Evolutionary conservation across 2,113 vertebrate genomes (phyloP), one percentile per base, ranked within the genome.

Genomic region (Stegostoma tigrinum): DNA sequence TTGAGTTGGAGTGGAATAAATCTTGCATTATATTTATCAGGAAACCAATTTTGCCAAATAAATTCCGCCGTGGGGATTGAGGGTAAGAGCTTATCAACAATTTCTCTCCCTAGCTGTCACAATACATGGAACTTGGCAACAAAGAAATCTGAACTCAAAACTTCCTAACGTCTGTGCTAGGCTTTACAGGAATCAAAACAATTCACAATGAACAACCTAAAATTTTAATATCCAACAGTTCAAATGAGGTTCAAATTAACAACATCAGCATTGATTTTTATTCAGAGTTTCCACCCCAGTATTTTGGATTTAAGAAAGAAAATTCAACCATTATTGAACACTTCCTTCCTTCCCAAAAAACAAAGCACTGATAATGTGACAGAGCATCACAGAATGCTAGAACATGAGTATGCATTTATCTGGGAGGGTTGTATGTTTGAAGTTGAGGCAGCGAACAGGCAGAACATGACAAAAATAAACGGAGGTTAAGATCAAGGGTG

Each of bases 111-210:
- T 4, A 42, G n/a, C 19, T 90, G 48, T 61, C 48, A 90, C 52
- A 90, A 90, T 55, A 61, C 87, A 8, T 90, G 48, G 87, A 90
- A 90, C 87, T 90, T 90, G 87, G 87, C 48, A 61, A 48, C 30
- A 90, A 27, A 90, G 61, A 90, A 90, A 34, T 61, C 52, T 90
- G 48, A 90, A 34, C 48, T 17, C 14, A 34, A 34, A 90, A 61
- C 23, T 55, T 90, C 87, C 87, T 52, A 89, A 38, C 4, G 15
- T 89, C 86, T 55, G 52, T 89, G 27, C 86, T 34, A 34, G 10
- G 23, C 5, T 34, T 61, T 90, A 12, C 27, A 55, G 87, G 87
- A 61, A 90, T 34, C 87, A 90, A 90, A 90, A 90, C 55, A 90
- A 52, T 21, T 55, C 83, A 23, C 38, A 85, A 85, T 7, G 27